Evolutionary conservation across 64 coral and sea anemone genomes (phyloP), one percentile per base, ranked within the genome.

Genomic region (Actinia equina): DNA sequence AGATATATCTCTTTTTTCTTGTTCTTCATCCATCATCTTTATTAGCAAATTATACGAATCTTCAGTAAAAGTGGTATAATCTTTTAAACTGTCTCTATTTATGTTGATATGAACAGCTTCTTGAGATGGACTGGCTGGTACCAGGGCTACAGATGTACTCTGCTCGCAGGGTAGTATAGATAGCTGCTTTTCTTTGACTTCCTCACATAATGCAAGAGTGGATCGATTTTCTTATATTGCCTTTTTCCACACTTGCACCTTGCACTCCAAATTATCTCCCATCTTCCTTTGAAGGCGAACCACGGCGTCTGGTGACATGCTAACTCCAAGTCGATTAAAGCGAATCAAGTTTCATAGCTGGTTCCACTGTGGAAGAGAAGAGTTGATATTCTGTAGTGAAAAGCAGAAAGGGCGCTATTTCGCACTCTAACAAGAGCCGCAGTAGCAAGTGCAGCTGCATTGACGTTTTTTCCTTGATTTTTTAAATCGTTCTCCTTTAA

Each of bases 341-440:
- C 92, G 49, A 56, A 84, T 79, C 30, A 79, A n/a, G 16, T 88
- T 83, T 89, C 83, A 86, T 83, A 52, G 58, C 82, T 81, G 17
- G 78, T 78, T 20, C 87, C 92, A 59, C 92, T 89, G 77, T 94
- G 87, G 64, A 89, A 94, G 30, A 94, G 59, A 15, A 94, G 60
- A 7, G 84, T 82, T 19, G 92, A 94, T 71, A 94, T 87, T 83
- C 92, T 64, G 71, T 94, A 87, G 82, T 88, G 86, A 78, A 79
- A 84, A 55, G 91, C 86, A 45, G 86, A 93, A 18, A 88, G n/a
- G 16, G 25, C 41, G 11, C 16, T n/a, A 59, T 89, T 89, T 44
- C 87, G 16, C 43, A 67, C 55, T 26, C 18, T 30, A 51, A 44
- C 41, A 64, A 89, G 80, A 15, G 87, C 52, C 15, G 87, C 77